phyloP scores from a whole-genome alignment of 2,113 vertebrate genomes.

The Bettongia penicillata region DNA sequence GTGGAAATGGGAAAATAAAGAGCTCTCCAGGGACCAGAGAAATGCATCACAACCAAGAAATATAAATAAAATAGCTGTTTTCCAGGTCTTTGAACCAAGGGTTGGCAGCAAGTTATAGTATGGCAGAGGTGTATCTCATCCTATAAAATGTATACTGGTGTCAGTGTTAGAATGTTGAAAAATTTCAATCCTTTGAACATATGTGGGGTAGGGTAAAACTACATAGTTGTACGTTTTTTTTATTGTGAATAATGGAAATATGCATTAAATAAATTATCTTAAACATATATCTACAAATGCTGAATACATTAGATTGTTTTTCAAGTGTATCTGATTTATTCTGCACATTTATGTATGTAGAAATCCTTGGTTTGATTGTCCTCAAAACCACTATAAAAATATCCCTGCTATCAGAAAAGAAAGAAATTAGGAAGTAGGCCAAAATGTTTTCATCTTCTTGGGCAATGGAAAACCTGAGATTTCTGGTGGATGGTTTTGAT shows the following conservation, averaged over 20 bases:
- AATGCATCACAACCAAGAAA: conserved; percentile 10
- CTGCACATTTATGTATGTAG: neutral
- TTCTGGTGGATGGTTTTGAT: neutral
- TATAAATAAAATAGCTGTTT: neutral
- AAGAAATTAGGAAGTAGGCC: neutral
- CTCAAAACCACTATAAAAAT: neutral
- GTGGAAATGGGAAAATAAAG: conserved; percentile 12
- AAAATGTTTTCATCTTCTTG: neutral
- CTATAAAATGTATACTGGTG: neutral
- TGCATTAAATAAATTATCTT: conserved; percentile 10
- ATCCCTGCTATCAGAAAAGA: neutral
- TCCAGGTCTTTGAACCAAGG: neutral
- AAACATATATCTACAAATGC: neutral
- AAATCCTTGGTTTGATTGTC: neutral
- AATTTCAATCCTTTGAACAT: neutral
- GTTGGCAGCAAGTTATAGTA: neutral
- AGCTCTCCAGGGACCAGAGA: neutral
- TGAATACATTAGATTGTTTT: conserved; percentile 19
- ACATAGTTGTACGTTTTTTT: neutral
- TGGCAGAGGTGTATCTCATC: neutral
- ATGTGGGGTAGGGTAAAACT: conserved; percentile 7
- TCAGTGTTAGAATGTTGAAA: neutral
- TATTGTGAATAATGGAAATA: conserved; percentile 44
- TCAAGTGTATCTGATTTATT: neutral
- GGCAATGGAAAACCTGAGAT: neutral